Percentiles rank a stretch among this genome's conserved stretches.
Evolutionary conservation across 2,797 vertebrate species (phyloP).

Genomic region (Pelodytes ibericus): DNA sequence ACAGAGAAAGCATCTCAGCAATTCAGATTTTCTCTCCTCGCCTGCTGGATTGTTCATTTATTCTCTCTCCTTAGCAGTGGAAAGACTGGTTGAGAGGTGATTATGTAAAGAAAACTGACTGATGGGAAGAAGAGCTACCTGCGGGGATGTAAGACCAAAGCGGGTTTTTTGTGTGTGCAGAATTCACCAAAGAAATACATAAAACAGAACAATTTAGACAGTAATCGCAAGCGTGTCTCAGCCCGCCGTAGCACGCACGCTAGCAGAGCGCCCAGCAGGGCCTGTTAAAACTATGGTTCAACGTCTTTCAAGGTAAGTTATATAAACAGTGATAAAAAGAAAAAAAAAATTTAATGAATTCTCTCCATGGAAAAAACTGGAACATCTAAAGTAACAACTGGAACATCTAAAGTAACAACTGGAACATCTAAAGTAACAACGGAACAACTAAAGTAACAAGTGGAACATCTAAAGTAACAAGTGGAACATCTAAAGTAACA

Average conservation of each 20-base stretch:
- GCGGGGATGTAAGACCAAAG: neutral
- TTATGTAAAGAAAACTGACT: neutral
- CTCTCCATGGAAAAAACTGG: too few species aligned
- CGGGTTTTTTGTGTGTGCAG: neutral
- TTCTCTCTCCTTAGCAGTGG: too few species aligned
- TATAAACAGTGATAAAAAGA: neutral
- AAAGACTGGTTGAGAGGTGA: too few species aligned
- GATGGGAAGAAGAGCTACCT: neutral
- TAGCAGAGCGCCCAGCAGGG: neutral
- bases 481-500: neutral
- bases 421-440: neutral
- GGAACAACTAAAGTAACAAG: neutral
- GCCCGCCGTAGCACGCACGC: neutral
- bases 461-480: too few species aligned
- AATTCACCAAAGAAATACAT: neutral
- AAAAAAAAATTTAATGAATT: too few species aligned
- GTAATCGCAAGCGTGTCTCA: neutral
- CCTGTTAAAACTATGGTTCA: neutral
- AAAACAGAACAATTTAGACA: constrained; percentile 9
- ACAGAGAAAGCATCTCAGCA: too few species aligned
- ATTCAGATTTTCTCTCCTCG: too few species aligned
- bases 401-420: neutral
- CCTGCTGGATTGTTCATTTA: too few species aligned
- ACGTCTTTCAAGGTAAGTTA: neutral
- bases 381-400: neutral